Evolutionary conservation across 2,888 invertebrate genomes (phyloP).

Genomic region (Leptopilina myrica): DNA sequence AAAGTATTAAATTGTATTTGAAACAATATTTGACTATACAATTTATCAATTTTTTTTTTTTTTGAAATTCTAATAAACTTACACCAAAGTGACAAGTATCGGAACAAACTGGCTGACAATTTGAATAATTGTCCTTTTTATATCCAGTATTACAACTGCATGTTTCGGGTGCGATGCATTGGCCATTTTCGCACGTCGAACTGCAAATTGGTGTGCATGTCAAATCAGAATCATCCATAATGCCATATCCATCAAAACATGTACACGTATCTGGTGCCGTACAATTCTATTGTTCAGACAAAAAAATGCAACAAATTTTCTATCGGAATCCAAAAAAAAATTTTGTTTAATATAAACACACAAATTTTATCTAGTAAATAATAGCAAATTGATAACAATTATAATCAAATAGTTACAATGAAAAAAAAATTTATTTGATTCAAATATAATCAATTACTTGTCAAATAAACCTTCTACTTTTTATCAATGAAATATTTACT

Average conservation of each 20-base stretch:
- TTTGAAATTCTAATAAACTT: background rate
- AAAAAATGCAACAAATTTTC: background rate
- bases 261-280: constrained; percentile 31
- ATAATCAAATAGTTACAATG: no score
- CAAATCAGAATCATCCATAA: constrained; percentile 16
- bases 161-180: constrained; percentile 74
- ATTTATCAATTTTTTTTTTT: background rate
- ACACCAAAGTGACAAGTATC: constrained; percentile 62
- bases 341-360: no score
- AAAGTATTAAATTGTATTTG: no score
- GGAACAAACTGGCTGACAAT: constrained; percentile 64
- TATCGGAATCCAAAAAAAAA: background rate
- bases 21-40: no score
- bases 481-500: no score
- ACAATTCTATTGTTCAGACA: constrained; percentile 12
- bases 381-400: no score
- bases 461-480: no score
- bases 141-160: constrained; percentile 72
- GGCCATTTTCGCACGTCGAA: constrained; percentile 72
- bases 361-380: no score
- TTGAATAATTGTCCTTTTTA: constrained; percentile 27
- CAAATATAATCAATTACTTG: no score
- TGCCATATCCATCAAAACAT: constrained; percentile 28
- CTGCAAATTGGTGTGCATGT: constrained; percentile 66
- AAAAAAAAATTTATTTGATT: no score